A percentile compares a stretch with the other conserved stretches of the same genome.
These are phyloP conservation scores for Lasius fuliginosus DNA, from an alignment of 2,888 invertebrate species.

Conservation along the genomic window DNA sequence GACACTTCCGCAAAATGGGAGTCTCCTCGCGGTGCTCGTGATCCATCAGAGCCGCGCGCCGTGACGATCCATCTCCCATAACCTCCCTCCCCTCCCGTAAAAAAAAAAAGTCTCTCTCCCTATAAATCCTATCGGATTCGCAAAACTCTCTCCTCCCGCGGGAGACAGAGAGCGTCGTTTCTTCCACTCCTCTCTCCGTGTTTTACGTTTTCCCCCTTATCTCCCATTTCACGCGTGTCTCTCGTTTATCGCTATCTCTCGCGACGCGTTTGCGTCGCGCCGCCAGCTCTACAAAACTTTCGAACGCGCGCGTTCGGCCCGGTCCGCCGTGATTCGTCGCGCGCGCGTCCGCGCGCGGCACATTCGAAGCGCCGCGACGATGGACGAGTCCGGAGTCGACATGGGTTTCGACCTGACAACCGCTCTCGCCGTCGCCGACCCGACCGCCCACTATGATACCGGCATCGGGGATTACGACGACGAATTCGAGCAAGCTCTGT, in stretches of 20 bases:
- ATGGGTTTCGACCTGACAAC: constrained; percentile 90
- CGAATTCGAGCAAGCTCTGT: constrained; percentile 88
- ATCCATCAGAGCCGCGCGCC: constrained; percentile 29
- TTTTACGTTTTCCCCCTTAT: background rate
- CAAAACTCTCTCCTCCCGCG: background rate
- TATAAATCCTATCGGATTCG: background rate
- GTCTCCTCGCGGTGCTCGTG: constrained; percentile 44
- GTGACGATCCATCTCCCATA: constrained; percentile 46
- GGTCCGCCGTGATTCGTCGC: constrained; percentile 33
- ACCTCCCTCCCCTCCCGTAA: background rate
- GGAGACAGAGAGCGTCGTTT: background rate
- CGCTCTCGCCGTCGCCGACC: constrained; percentile 86
- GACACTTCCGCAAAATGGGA: constrained; percentile 55
- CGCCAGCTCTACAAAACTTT: constrained; percentile 27
- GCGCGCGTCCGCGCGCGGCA: constrained; percentile 38
- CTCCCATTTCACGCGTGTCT: background rate
- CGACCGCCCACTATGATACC: constrained; percentile 51
- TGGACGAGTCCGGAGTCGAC: constrained; percentile 90
- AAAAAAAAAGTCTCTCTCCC: constrained; percentile 25
- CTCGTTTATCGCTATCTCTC: constrained; percentile 7
- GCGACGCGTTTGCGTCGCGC: background rate
- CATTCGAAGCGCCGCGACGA: constrained; percentile 72
- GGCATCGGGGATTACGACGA: constrained; percentile 86
- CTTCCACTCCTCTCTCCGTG: background rate
- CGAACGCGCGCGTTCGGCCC: constrained; percentile 37